Evolutionary conservation across 2,797 vertebrate species (phyloP), one percentile per base, ranked within the genome.

Genomic region (Dendrocincla tyrannina): DNA sequence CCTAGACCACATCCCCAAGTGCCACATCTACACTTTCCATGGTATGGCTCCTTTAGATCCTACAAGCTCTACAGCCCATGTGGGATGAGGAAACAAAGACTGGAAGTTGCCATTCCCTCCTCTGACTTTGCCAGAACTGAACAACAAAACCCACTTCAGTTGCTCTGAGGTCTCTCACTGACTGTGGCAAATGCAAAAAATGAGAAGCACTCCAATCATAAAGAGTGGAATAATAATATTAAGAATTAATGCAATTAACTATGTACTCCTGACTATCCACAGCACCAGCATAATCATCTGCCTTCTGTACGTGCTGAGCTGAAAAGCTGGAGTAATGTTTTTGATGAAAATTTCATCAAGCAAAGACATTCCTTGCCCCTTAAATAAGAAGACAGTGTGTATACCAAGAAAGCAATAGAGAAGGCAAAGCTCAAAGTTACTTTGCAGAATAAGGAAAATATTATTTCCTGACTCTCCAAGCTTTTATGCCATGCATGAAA

Each of bases 161-260:
- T 63, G 35, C 67, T 84, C 9, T 18, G 52, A 27, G 12, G 23
- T 81, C 35, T 74, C 64, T 69, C 69, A 17, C 19, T 59, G 72
- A 82, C 81, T 92, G 19, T 1, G 59, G 49, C 2, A 39, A 93
- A 87, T 30, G 69, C 11, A 85, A 35, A 74, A 50, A 66, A 41
- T 50, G 1, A 73, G 27, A 92, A 59, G 86, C 33, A 67, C 49
- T 69, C 50, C 49, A 85, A 13, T 63, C 67, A 81, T 49, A 89
- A 72, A 79, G 81, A 95, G 73, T 72, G 16, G 35, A 87, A 91
- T 66, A 88, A 70, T 78, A 92, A 88, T 76, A 93, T 87, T 62
- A 94, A 92, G 89, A 95, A 92, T 94, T 83, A 95, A 94, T 83
- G 58, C 32, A 89, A 95, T 97, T 97, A 96, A 91, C 69, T 84